Evolutionary conservation across 2,113 vertebrate species (phyloP), one percentile per base, ranked within the genome.

Genomic region (Neolamprologus hecqui): DNA sequence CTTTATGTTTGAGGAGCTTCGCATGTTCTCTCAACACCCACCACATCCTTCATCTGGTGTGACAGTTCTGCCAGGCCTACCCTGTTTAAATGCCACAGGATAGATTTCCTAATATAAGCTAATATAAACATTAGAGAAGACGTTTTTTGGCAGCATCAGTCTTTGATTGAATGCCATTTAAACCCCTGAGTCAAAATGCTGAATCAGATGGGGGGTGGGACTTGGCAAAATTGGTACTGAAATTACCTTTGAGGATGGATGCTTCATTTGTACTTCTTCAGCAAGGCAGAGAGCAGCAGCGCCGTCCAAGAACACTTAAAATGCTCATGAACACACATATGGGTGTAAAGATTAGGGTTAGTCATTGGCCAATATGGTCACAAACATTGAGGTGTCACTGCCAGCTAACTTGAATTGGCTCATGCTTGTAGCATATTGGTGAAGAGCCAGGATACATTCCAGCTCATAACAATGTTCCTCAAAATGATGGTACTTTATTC

Each of bases 81-180:
- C 65, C 79, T 85, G 85, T 92, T 82, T 35, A 49, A 75, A 83
- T 89, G 86, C 84, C 84, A 90, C 77, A 57, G 85, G 85, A 88
- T 85, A 90, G 89, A 88, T 90, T 87, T 91, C 53, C 83, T 82
- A 90, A 87, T 82, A 63, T 84, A 93, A 88, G 83, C 86, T 77
- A 89, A 89, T 90, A 83, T 87, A 93, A 94, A 93, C 90, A 95
- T 84, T 53, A 81, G 45, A 73, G 81, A 40, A 49, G 68, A 90
- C 42, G 21, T 88, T 87, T 88, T 87, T 79, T 92, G 86, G 86
- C 79, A 81, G 86, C 68, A 82, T 89, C 55, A 80, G 86, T 55
- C 83, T 91, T 85, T 89, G 88, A 94, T 73, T 94, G 90, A 92
- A 92, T 89, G 84, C 84, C 90, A 92, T 94, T 93, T 89, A 90